Percentiles rank a stretch among this genome's conserved stretches.
Conservation (phyloP, 2,888 invertebrate species). For the Gryllus longicercus region DNA sequence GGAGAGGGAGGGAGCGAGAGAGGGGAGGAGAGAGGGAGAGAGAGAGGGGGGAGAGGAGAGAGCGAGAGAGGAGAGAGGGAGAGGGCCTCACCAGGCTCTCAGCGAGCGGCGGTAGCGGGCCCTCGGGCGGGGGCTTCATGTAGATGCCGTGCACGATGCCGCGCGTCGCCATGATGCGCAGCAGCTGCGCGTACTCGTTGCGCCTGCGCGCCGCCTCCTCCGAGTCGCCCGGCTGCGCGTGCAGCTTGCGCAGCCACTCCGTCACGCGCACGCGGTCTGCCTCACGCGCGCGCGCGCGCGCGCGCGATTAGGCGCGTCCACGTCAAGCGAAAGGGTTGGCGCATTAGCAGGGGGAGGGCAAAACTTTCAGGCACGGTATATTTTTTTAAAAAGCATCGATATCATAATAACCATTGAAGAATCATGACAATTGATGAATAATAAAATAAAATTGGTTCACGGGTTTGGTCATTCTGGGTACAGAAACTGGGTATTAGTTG, state of each 20-base stretch:
- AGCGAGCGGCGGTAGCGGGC: conserved; percentile 45
- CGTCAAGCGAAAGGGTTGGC: too few relatives aligned
- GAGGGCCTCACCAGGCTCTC: conserved; percentile 50
- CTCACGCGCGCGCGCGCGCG: background rate
- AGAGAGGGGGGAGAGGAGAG: background rate
- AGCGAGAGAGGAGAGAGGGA: background rate
- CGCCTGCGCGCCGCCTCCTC: conserved; percentile 49
- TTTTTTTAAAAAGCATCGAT: too few relatives aligned
- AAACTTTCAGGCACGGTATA: too few relatives aligned
- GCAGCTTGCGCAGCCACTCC: conserved; percentile 54
- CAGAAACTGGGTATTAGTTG: too few relatives aligned
- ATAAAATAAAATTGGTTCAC: too few relatives aligned
- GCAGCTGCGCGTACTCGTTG: conserved; percentile 54
- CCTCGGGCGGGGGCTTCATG: conserved; percentile 46
- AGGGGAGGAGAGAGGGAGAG: too few relatives aligned
- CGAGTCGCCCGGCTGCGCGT: conserved; percentile 48
- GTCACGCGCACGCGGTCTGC: conserved; percentile 53
- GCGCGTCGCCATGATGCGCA: conserved; percentile 52
- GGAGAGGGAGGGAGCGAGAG: too few relatives aligned
- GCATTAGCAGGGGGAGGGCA: too few relatives aligned
- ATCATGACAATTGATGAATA: too few relatives aligned
- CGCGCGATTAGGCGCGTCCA: too few relatives aligned
- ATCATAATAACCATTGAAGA: too few relatives aligned
- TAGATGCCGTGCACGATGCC: conserved; percentile 52
- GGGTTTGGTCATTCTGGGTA: too few relatives aligned